Evolutionary conservation across 1,140 invertebrate species (phyloP), one percentile per base, ranked within the genome.

Genomic region (Daktulosphaira vitifoliae): DNA sequence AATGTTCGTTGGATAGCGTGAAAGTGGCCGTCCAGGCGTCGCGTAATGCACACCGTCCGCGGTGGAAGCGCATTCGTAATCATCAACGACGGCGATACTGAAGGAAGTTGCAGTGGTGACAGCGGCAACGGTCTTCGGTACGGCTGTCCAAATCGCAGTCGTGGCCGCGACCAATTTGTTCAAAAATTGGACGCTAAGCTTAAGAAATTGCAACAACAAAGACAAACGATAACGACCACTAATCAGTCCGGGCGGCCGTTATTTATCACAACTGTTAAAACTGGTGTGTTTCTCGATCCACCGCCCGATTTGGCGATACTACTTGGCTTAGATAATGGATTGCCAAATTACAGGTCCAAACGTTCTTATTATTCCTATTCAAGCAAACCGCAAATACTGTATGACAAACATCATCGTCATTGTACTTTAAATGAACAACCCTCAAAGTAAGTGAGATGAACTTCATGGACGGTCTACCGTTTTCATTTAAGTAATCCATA

Each of bases 211-310:
- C 78, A 82, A 65, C 80, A 82, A 50, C 78, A 29, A 1, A 25
- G 29, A 22, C 42, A 37, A 46, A 46, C 16, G 23, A 7, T 7
- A 44, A n/a, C 13, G 29, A 16, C 26, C 26, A 44, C 23, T 23
- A 18, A 13, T 26, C 16, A 42, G 65, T 18, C 38, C 48, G 33
- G 68, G 48, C 49, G 68, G 65, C 71, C 71, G 3, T 67, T 72
- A 66, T 90, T 90, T 70, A 81, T 89, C 39, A 89, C 87, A 0
- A 88, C 86, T 0, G 87, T 90, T 6, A 86, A 84, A 66, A 82
- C 80, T 22, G 87, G 88, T 1, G 81, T 85, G 68, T 90, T 89
- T 71, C 73, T 90, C 50, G 82, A 85, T 71, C 87, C 88, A 1
- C 85, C 87, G 1, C 82, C 84, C 20, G 84, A 87, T 70, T 76